A percentile compares a stretch with the other conserved stretches of the same genome.
phyloP scores from a whole-genome alignment of 1,140 invertebrate species.

The Bombus sylvicola region DNA sequence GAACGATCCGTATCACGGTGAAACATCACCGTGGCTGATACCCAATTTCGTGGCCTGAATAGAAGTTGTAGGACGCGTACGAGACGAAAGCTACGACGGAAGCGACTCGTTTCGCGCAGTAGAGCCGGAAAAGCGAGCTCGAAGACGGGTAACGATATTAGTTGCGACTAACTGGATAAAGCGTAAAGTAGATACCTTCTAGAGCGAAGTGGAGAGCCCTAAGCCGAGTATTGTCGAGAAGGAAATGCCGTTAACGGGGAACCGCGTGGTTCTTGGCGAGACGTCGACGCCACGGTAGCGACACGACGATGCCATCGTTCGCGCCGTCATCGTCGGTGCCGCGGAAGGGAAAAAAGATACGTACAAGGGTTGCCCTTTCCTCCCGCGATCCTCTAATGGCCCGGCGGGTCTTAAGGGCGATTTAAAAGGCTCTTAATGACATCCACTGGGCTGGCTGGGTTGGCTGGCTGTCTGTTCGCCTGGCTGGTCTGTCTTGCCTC shows the following conservation, averaged over 20 bases:
- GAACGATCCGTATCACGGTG: not conserved
- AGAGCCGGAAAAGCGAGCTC: constrained; percentile 26
- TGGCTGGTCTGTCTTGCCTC: constrained; percentile 1
- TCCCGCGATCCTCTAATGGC: constrained; percentile 75
- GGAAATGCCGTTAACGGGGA: constrained; percentile 67
- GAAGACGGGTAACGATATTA: constrained; percentile 69
- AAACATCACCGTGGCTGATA: not conserved
- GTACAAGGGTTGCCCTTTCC: constrained; percentile 74
- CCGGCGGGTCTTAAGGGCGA: constrained; percentile 74
- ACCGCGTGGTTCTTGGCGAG: constrained; percentile 31
- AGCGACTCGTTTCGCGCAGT: not conserved
- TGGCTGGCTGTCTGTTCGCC: constrained; percentile 21
- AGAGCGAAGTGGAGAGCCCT: constrained; percentile 47
- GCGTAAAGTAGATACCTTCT: constrained; percentile 64
- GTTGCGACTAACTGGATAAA: constrained; percentile 71
- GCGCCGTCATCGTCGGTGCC: not conserved
- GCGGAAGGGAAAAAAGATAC: constrained; percentile 68
- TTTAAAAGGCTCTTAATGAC: constrained; percentile 81
- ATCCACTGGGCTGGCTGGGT: constrained; percentile 65
- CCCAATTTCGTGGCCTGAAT: not conserved
- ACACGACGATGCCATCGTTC: constrained; percentile 11
- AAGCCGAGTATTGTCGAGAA: constrained; percentile 61
- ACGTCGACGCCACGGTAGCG: constrained; percentile 34
- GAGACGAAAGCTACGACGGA: not conserved
- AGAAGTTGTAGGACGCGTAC: not conserved